Evolutionary conservation across 1,140 invertebrate species (phyloP).

Genomic region (Drosophila malerkotliana): DNA sequence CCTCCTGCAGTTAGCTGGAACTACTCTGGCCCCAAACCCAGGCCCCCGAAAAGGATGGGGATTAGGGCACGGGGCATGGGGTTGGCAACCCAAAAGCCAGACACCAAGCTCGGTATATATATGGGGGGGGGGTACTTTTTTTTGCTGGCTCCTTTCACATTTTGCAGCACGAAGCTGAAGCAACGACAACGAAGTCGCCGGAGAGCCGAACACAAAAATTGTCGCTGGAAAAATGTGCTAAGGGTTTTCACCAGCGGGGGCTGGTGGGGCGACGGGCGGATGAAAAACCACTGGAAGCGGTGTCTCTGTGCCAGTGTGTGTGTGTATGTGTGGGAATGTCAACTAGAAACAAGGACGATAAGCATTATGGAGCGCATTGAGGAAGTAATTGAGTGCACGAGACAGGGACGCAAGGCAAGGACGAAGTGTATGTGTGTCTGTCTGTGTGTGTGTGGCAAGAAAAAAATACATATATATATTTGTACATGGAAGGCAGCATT

Average conservation of each 20-base stretch:
- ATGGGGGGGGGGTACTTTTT: not conserved
- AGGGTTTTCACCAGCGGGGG: conserved; percentile 54
- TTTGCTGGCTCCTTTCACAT: conserved; percentile 15
- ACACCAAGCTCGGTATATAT: conserved; percentile 40
- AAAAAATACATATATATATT: conserved; percentile 25
- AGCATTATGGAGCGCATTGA: conserved; percentile 82
- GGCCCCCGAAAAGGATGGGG: conserved; percentile 22
- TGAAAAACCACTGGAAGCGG: conserved; percentile 40
- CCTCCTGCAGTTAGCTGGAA: conserved; percentile 57
- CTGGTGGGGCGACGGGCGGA: not conserved
- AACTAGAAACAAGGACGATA: conserved; percentile 82
- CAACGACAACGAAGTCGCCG: conserved; percentile 30
- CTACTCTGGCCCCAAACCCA: no score
- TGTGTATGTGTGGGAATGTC: conserved; percentile 75
- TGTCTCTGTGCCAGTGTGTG: conserved; percentile 13
- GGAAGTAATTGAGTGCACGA: conserved; percentile 81
- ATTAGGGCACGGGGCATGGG: no score
- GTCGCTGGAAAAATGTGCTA: conserved; percentile 80
- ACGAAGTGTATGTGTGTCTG: conserved; percentile 45
- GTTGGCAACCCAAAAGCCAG: conserved; percentile 60
- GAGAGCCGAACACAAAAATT: conserved; percentile 72
- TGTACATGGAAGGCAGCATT: conserved; percentile 10
- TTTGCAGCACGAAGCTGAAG: conserved; percentile 68
- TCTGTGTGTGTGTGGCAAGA: conserved; percentile 18
- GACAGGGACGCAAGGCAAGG: conserved; percentile 70